Base-by-base conservation (phyloP, 2,888 invertebrate species). In the Thalpophila matura region DNA sequence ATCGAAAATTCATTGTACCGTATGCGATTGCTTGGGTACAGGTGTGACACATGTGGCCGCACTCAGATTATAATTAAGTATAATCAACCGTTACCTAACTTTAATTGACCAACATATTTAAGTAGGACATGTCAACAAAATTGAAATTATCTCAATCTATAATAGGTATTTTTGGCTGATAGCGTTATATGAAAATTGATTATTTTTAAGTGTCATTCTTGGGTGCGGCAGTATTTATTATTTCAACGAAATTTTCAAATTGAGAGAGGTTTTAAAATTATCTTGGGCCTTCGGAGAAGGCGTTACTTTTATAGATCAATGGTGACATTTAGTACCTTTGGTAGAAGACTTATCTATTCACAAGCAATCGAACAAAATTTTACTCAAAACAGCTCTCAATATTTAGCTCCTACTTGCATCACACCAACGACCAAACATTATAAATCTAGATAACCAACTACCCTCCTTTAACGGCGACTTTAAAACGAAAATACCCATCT, bases 401-500 rank as follows among this genome's bases (percentile, higher is more conserved):
- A 33, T 69, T 59, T 29, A 6, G 12, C n/a, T 22, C n/a, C 7
- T 4, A 6, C 7, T 69, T 69, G n/a, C 37, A 24, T 20, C 24
- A 40, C 51, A 35, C n/a, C 22, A 40, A 9, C 4, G 7, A 26
- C 35, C 12, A 24, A 42, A 18, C 33, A 49, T n/a, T 29, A 57
- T 74, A 67, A 68, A 57, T 74, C 51, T 37, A 47, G 68, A 67
- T 51, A 47, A 18, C 40, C 22, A 69, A 74, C 50, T 47, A 37
- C 46, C 45, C 51, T 54, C 47, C 49, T 69, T 57, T 53, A 74
- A 40, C 24, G 58, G 58, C 37, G 43, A 45, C 18, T 68, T 69
- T 74, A 45, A 68, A 69, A 74, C 69, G 69, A 67, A 74, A 74
- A 74, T 74, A 74, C 40, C 68, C 46, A 38, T 40, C 74, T 47